Evolutionary conservation across 2,113 vertebrate genomes (phyloP), one percentile per base, ranked within the genome.

Genomic region (Ellobius talpinus): DNA sequence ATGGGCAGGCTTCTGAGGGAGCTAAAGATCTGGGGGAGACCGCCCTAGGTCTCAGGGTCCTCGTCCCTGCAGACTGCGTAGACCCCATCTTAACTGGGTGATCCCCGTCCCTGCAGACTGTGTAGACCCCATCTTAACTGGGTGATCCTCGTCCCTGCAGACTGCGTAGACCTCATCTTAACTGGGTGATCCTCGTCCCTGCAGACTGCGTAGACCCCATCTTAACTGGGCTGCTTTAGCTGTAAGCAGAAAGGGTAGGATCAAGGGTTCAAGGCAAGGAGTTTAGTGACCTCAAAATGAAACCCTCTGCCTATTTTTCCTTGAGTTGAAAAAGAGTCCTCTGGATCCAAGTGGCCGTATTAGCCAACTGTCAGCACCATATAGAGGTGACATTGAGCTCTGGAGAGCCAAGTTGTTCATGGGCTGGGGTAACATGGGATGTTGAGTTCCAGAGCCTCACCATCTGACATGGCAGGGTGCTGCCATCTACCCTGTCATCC

Each of bases 391-490:
- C 78, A 11, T 2, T 0, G 63, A 3, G 10, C 78, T 68, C 72
- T 45, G 8, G 29, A 68, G 85, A 68, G 9, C 2, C 0, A 29
- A 12, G 10, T 5, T 4, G 0, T 3, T 78, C 72, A 1, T 2
- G 0, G 70, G 84, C 8, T 0, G 45, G 24, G 21, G 81, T 4
- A 14, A 5, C 0, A 1, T 17, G 58, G 3, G 2, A 3, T 0
- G 12, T 2, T 66, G 36, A 16, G 2, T 17, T 61, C 58, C 5
- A 1, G 7, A 4, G 0, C 0, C 1, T 26, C 17, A 0, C 52
- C 26, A 1, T 29, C 36, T 58, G 58, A n/a, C 61, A 4, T 0
- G 0, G 16, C 26, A 1, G 39, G 42, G 50, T 0, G 0, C 82
- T 19, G 39, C 77, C 29, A 24, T 26, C 2, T 5, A 0, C 21